phyloP scores from a whole-genome alignment of 2,888 invertebrate species.

The Rotaria macrura region DNA sequence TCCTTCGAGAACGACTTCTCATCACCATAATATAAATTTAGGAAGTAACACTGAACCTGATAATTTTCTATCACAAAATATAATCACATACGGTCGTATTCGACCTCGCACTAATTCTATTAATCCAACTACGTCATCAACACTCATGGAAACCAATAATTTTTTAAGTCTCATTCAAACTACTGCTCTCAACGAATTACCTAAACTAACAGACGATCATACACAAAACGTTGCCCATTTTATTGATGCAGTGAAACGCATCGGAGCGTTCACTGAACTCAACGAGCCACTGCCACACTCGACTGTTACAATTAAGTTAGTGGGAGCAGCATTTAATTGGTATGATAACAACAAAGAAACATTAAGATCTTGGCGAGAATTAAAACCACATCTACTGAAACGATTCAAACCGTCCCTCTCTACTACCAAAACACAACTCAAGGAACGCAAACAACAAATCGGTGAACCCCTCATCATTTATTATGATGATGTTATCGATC shows the following conservation, averaged over 20 bases:
- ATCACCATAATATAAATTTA: no score
- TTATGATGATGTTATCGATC: neutral
- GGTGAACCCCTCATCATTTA: neutral
- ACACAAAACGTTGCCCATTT: neutral
- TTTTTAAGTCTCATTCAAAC: neutral
- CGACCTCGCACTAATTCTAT: no score
- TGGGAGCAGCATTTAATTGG: neutral
- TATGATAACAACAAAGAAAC: neutral
- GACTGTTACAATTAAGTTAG: neutral
- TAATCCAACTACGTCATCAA: neutral
- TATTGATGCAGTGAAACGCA: neutral
- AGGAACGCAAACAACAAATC: neutral
- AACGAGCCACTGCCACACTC: neutral
- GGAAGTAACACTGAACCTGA: no score
- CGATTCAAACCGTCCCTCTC: neutral
- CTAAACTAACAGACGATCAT: neutral
- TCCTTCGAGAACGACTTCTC: no score
- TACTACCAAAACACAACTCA: neutral
- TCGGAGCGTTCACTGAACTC: neutral
- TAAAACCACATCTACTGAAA: neutral
- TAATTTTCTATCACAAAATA: no score
- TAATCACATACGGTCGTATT: no score
- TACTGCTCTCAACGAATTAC: neutral
- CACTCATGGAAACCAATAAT: no score
- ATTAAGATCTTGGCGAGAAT: neutral